A percentile compares a stretch with the other conserved stretches of the same genome.
Conservation (phyloP, 2,113 vertebrate species). For the Aleadryas rufinucha region DNA sequence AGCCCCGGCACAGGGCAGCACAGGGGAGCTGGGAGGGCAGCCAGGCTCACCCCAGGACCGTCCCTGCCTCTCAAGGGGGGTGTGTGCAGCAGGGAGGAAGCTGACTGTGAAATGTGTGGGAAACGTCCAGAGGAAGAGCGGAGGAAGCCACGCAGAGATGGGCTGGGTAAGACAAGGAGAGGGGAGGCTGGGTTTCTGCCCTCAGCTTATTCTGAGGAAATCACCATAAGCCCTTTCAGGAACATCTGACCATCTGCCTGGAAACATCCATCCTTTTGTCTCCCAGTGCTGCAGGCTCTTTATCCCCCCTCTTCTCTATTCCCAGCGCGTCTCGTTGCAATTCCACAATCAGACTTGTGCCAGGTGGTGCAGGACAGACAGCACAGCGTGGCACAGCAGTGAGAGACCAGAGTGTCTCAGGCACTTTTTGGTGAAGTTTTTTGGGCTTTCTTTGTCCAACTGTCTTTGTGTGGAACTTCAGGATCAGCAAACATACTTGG, state of each 20-base stretch:
- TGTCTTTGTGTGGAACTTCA: background rate
- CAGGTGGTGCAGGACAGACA: background rate
- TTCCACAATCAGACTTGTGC: background rate
- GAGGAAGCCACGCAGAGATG: background rate
- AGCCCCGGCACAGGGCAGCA: background rate
- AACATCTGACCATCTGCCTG: background rate
- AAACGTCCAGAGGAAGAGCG: background rate
- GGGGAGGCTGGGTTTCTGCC: background rate
- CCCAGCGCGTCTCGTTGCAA: accelerated
- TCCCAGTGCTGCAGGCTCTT: background rate
- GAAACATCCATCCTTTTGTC: background rate
- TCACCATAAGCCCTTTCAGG: background rate
- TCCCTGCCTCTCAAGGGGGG: background rate
- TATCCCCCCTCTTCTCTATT: background rate
- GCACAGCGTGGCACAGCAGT: accelerated
- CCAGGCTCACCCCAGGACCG: background rate
- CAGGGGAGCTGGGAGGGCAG: background rate
- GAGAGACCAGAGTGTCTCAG: background rate
- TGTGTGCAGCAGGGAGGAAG: background rate
- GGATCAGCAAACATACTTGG: background rate
- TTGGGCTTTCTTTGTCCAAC: background rate
- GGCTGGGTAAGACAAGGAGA: background rate
- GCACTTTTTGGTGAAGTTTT: background rate
- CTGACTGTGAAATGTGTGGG: background rate
- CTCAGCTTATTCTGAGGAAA: background rate